A percentile compares a stretch with the other conserved stretches of the same genome.
Conservation (phyloP, 2,888 invertebrate genomes). For the Pimpla rufipes region DNA sequence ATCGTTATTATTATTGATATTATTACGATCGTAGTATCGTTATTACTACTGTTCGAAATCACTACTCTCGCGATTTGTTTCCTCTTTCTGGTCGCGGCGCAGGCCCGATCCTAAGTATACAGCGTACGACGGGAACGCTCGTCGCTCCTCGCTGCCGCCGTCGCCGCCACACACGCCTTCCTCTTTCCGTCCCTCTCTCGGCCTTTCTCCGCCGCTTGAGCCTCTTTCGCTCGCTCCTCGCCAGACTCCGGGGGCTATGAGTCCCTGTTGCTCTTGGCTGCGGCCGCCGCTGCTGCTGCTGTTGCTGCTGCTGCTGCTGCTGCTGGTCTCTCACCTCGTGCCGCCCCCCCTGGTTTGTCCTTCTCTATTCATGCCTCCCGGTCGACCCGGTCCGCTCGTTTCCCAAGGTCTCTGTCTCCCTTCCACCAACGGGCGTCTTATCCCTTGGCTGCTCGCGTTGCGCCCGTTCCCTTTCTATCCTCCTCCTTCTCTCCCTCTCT, state of each 20-base stretch:
- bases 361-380: conserved; percentile 54
- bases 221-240: conserved; percentile 51
- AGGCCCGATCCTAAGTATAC: conserved; percentile 29
- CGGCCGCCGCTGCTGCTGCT: conserved; percentile 24
- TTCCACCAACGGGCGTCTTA: conserved; percentile 58
- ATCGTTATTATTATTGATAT: not conserved
- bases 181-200: conserved; percentile 48
- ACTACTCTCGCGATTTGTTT: not conserved
- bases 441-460: conserved; percentile 12
- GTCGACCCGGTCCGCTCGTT: conserved; percentile 39
- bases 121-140: not conserved
- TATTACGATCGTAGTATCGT: not conserved
- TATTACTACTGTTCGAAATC: not conserved
- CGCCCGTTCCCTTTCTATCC: conserved; percentile 65
- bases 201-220: conserved; percentile 47
- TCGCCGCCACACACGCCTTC: conserved; percentile 31
- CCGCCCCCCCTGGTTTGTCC: conserved; percentile 61
- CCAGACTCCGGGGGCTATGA: conserved; percentile 23
- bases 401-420: conserved; percentile 58
- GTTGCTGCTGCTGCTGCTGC: conserved; percentile 28
- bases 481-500: conserved; percentile 60
- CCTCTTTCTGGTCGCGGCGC: conserved; percentile 9
- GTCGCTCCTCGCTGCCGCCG: no score
- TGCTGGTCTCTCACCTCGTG: conserved; percentile 64
- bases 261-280: conserved; percentile 30